phyloP scores from a whole-genome alignment of 2,797 vertebrate species.

The Labroides dimidiatus region DNA sequence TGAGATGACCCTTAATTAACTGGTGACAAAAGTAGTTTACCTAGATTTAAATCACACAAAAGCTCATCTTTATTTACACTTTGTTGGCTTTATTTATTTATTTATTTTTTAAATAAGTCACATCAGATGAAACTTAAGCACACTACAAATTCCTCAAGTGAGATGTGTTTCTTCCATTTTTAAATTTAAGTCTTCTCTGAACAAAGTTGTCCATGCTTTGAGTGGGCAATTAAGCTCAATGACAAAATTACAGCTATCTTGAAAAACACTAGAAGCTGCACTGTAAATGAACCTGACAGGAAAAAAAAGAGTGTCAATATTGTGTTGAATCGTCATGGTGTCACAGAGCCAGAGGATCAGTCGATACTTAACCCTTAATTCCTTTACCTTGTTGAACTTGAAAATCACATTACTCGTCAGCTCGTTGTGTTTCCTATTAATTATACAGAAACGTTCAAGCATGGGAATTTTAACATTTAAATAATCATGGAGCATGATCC shows the following conservation, averaged over 20 bases:
- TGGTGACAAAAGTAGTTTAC: neutral
- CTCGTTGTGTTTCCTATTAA: constrained; percentile 21
- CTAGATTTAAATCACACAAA: neutral
- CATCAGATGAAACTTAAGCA: neutral
- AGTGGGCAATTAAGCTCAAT: constrained; percentile 12
- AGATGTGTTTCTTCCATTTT: neutral
- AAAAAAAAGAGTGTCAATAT: constrained; percentile 8
- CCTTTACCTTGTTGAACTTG: constrained; percentile 43
- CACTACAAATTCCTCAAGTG: neutral
- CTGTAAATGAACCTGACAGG: neutral
- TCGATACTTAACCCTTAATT: constrained; percentile 17
- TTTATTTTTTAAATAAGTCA: neutral
- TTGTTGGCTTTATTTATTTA: neutral
- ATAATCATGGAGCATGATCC: constrained; percentile 37
- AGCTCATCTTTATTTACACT: too few relatives aligned
- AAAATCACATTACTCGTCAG: constrained; percentile 26
- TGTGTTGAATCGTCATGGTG: constrained; percentile 15
- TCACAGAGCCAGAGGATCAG: constrained; percentile 36
- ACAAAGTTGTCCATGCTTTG: constrained; percentile 10
- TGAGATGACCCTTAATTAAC: too few relatives aligned
- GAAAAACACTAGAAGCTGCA: constrained; percentile 7
- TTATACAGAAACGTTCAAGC: constrained; percentile 18
- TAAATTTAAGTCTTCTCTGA: constrained; percentile 1
- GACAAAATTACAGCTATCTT: constrained; percentile 10
- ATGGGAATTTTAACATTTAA: constrained; percentile 32